Conservation (phyloP, 2,113 vertebrate species). For the Eclectus roratus region DNA sequence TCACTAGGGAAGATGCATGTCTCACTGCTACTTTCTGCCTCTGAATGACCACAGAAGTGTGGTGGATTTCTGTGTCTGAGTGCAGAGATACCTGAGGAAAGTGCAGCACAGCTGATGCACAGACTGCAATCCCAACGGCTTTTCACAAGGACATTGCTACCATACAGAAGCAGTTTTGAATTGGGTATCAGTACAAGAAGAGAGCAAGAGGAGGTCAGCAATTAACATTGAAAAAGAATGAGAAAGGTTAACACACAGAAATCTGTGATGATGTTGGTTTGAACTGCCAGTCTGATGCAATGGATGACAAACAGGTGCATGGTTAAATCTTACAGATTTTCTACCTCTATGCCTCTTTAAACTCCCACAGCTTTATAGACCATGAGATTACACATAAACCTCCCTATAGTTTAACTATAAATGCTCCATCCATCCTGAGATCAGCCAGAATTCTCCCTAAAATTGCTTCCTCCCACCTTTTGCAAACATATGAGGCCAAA, state of each 20-base stretch:
- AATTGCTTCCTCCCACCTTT: not conserved
- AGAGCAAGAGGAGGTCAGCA: not conserved
- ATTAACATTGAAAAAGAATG: not conserved
- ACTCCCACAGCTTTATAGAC: not conserved
- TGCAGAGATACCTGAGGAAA: not conserved
- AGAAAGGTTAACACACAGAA: not conserved
- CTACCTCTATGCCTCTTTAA: not conserved
- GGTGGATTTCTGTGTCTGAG: not conserved
- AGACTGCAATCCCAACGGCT: not conserved
- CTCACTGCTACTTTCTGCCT: not conserved
- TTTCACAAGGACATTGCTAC: not conserved
- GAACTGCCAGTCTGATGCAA: not conserved
- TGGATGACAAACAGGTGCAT: not conserved
- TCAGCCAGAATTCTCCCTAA: not conserved
- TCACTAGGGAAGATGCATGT: rapidly evolving
- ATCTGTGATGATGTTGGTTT: not conserved
- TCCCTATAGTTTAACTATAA: not conserved
- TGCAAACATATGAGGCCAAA: not conserved
- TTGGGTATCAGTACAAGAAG: not conserved
- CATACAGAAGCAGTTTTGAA: not conserved
- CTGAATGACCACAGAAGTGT: not conserved
- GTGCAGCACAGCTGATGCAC: not conserved
- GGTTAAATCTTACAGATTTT: not conserved
- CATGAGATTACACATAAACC: not conserved
- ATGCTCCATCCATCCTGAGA: not conserved